Conservation (phyloP, 2,113 vertebrate genomes). For the Zosterops pallidus region DNA sequence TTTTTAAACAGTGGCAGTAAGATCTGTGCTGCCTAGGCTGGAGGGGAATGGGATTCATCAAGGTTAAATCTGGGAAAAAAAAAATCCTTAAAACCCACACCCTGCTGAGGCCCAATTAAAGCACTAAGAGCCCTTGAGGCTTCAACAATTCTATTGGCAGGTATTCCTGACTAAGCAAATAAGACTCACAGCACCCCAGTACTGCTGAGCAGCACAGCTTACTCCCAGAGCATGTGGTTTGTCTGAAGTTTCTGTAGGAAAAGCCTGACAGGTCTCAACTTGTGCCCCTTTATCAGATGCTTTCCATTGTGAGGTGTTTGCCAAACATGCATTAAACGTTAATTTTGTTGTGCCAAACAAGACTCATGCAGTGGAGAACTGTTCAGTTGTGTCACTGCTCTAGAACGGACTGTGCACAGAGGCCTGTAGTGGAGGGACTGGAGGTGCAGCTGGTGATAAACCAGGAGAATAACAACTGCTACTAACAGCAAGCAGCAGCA, state of each 20-base stretch:
- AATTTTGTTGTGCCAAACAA: background rate
- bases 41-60: background rate
- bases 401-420: background rate
- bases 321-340: background rate
- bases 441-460: background rate
- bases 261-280: constrained; percentile 24
- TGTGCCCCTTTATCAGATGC: constrained; percentile 48
- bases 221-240: background rate
- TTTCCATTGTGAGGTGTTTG: background rate
- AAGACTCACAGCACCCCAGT: background rate
- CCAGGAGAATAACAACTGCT: background rate
- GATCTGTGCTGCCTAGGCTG: background rate
- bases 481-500: background rate
- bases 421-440: background rate
- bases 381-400: background rate
- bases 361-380: background rate
- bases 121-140: background rate
- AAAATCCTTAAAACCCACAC: background rate
- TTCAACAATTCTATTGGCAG: background rate
- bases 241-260: background rate
- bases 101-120: constrained; percentile 2
- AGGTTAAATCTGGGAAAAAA: background rate
- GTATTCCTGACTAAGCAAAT: background rate
- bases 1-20: background rate
- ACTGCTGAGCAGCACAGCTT: background rate